Evolutionary conservation across 2,888 invertebrate genomes (phyloP), one percentile per base, ranked within the genome.

Genomic region (Metopia argyrocephala): DNA sequence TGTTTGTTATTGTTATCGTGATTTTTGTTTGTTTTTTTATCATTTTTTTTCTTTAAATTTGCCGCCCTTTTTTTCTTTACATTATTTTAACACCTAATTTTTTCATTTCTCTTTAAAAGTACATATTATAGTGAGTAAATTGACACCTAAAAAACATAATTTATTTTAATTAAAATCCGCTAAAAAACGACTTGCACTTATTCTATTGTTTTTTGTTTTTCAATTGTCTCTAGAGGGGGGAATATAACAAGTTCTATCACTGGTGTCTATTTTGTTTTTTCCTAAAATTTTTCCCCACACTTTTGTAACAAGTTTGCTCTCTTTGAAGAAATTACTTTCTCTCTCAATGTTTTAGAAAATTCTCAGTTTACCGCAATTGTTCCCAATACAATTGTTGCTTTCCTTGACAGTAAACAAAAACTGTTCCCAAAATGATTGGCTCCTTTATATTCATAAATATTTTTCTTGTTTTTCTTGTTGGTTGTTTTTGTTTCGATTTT

Each of bases 371-470:
- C 9, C 4, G 45, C 1, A 74, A 69, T 64, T 76, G 74, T 76
- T 74, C 76, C 25, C 81, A 78, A 65, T 74, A 81, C 76, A 81
- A 78, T 78, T 78, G 82, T 75, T 82, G 78, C 82, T 82, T 76
- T 78, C 31, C 31, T 45, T 57, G n/a, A 65, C 15, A 18, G 25
- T 15, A 62, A 45, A 18, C 28, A 61, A 6, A 38, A 70, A 78
- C 56, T 66, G 45, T 66, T 59, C 52, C 45, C 78, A 69, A 12
- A 69, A 38, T 31, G 18, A 66, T 64, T 64, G 21, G 46, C 68
- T 48, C 15, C 62, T 75, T 48, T 45, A 62, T 46, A 52, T 54
- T 12, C 45, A 56, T 54, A 21, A 20, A 61, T 2, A 27, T 66
- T 31, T n/a, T 12, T 70, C 57, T 52, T 52, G 25, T 21, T 56